phyloP scores from a whole-genome alignment of 2,113 vertebrate species.

The Crotalus tigris region DNA sequence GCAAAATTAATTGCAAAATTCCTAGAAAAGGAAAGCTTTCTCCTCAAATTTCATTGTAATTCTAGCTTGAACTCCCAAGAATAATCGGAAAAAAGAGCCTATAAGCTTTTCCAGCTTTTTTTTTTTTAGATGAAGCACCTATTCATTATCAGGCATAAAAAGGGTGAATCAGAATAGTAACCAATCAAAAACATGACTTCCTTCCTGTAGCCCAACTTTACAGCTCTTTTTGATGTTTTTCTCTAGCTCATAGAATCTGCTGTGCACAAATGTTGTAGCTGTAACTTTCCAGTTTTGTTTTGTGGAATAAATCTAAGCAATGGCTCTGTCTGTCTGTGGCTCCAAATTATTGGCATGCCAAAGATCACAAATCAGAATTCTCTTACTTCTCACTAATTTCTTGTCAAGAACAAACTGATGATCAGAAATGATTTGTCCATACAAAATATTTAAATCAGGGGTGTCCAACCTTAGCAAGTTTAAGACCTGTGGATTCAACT shows the following conservation, averaged over 20 bases:
- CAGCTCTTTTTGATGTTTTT: background rate
- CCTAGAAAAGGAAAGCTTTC: background rate
- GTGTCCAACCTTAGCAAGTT: background rate
- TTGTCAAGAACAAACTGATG: background rate
- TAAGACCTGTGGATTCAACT: background rate
- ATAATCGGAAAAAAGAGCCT: background rate
- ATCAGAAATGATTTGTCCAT: background rate
- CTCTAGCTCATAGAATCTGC: background rate
- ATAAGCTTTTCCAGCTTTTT: background rate
- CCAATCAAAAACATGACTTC: background rate
- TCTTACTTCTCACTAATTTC: background rate
- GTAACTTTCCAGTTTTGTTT: no score
- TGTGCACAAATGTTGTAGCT: background rate
- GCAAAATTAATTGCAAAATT: slow-evolving; percentile 1
- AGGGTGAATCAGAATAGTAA: background rate
- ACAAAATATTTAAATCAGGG: background rate
- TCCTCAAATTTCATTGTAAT: background rate
- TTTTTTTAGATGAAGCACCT: background rate
- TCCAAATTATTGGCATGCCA: background rate
- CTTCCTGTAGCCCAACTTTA: background rate
- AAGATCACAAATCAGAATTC: background rate
- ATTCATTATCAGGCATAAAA: background rate
- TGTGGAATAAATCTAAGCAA: background rate
- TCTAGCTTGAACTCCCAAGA: background rate
- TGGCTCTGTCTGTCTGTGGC: no score